phyloP scores from a whole-genome alignment of 2,797 vertebrate species.

The Lutjanus argentimaculatus region DNA sequence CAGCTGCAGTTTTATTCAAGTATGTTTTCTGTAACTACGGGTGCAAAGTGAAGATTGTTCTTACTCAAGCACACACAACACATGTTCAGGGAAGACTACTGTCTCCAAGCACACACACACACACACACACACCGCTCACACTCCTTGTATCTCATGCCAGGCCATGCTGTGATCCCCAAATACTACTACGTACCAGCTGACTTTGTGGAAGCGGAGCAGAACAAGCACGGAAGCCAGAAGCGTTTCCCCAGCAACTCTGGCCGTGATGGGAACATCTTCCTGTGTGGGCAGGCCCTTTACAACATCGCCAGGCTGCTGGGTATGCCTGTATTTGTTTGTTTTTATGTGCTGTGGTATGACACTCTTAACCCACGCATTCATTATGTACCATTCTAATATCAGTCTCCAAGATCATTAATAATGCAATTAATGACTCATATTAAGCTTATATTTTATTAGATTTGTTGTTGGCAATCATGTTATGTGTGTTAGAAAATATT shows the following conservation, averaged over 20 bases:
- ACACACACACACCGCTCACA: slow-evolving; percentile 18
- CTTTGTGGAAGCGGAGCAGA: slow-evolving; percentile 95
- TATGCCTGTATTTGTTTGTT: slow-evolving; percentile 72
- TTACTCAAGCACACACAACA: neutral
- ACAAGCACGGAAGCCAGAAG: slow-evolving; percentile 93
- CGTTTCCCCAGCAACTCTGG: slow-evolving; percentile 96
- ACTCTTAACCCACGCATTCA: neutral
- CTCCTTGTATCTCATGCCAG: slow-evolving; percentile 71
- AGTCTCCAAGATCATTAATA: slow-evolving; percentile 9
- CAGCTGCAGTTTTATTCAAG: neutral
- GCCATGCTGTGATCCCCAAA: slow-evolving; percentile 93
- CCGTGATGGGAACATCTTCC: slow-evolving; percentile 92
- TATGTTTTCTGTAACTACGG: neutral
- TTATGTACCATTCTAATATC: neutral
- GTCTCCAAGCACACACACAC: neutral
- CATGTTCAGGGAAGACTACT: neutral
- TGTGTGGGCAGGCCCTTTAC: slow-evolving; percentile 96
- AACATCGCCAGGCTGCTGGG: slow-evolving; percentile 94
- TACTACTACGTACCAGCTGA: slow-evolving; percentile 96
- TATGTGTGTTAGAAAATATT: neutral
- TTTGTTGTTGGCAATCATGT: too few relatives aligned
- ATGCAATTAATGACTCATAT: neutral
- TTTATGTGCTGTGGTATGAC: neutral
- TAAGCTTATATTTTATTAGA: too few relatives aligned
- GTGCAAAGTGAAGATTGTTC: neutral